Percentiles rank a stretch among this genome's conserved stretches.
Conservation (phyloP, 2,797 vertebrate genomes). For the Anguilla obscura region DNA sequence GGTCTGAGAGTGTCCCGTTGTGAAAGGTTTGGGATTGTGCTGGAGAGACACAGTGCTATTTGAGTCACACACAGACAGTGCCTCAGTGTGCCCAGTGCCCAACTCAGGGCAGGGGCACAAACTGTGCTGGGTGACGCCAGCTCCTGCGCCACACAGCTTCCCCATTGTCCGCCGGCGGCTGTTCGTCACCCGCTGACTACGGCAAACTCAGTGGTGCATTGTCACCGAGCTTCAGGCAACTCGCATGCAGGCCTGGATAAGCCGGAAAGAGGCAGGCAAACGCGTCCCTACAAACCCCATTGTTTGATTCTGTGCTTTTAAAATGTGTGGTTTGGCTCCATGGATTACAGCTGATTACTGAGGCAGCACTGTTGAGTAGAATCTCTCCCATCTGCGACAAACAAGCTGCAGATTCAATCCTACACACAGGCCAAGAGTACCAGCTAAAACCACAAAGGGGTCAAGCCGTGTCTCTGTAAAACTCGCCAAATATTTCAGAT, state of each 20-base stretch:
- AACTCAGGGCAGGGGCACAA: constrained; percentile 12
- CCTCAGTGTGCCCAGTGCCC: not conserved
- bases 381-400: not conserved
- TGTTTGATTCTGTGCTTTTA: not conserved
- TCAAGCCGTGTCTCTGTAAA: not conserved
- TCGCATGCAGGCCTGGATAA: constrained; percentile 62
- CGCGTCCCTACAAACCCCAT: not conserved
- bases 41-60: not conserved
- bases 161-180: constrained; percentile 66
- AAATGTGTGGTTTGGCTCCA: not conserved
- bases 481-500: not conserved
- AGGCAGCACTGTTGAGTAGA: too few relatives aligned
- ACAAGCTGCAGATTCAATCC: not conserved
- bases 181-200: constrained; percentile 69
- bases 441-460: not conserved
- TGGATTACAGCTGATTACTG: not conserved
- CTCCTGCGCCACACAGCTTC: constrained; percentile 57
- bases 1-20: not conserved
- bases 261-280: constrained; percentile 8
- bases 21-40: not conserved
- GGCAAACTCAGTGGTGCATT: constrained; percentile 67
- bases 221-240: constrained; percentile 60
- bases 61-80: not conserved
- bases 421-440: not conserved
- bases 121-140: constrained; percentile 65